phyloP scores from a whole-genome alignment of 2,888 invertebrate genomes.

The Dolichomitus sp. region DNA sequence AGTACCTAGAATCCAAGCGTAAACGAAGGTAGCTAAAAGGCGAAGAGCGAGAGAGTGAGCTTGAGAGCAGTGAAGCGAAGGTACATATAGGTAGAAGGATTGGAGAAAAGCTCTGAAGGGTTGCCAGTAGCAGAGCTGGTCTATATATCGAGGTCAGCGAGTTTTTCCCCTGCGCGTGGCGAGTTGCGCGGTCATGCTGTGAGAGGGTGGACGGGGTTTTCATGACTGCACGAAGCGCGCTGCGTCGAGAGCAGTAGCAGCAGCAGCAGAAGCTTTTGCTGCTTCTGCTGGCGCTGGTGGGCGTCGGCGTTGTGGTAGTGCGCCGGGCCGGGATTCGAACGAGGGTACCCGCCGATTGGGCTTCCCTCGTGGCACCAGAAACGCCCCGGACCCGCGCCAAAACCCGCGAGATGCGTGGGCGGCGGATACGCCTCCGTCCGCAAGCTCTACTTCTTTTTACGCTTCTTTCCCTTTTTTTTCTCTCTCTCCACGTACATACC shows the following conservation, averaged over 20 bases:
- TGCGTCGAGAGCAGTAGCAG: conserved; percentile 68
- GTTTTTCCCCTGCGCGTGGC: conserved; percentile 84
- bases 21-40: conserved; percentile 14
- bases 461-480: conserved; percentile 58
- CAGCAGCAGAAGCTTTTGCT: conserved; percentile 2
- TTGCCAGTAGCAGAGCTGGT: conserved; percentile 29
- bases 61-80: conserved; percentile 47
- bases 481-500: conserved; percentile 26
- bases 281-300: conserved; percentile 72
- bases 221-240: conserved; percentile 58
- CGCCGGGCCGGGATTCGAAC: conserved; percentile 69
- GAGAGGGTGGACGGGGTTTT: conserved; percentile 49
- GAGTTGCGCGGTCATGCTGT: conserved; percentile 74
- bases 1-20: conserved; percentile 23
- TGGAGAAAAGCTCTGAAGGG: conserved; percentile 33
- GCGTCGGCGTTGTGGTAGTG: conserved; percentile 79
- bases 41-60: conserved; percentile 10
- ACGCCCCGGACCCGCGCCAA: conserved; percentile 83
- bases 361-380: conserved; percentile 81
- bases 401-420: conserved; percentile 83
- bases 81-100: conserved; percentile 65
- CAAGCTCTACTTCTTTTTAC: conserved; percentile 69
- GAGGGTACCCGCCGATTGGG: conserved; percentile 82
- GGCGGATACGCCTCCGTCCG: conserved; percentile 82
- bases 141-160: conserved; percentile 83